Evolutionary conservation across 2,797 vertebrate species (phyloP), one percentile per base, ranked within the genome.

Genomic region (Tangara arthus): DNA sequence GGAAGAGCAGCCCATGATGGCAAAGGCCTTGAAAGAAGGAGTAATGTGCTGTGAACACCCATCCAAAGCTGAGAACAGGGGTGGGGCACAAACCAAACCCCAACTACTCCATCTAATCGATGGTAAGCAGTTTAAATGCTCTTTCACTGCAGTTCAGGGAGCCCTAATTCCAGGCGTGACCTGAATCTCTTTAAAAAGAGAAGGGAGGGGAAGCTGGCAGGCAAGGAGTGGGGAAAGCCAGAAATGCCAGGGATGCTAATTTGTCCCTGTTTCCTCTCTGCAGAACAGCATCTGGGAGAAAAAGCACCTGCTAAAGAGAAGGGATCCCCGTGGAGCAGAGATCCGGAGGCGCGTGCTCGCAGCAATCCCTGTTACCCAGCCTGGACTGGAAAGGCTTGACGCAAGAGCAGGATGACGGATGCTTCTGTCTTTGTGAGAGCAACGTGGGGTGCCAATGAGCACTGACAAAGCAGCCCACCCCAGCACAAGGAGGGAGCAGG

Each of bases 91-190:
- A 84, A 89, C 39, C 91, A 89, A 87, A 78, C 49, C 93, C 76
- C 39, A 78, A 71, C 46, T 83, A 77, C 65, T 94, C 82, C 73
- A 82, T 47, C 87, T 86, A 78, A 95, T 90, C 26, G 2, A 86
- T 83, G 56, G 82, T 86, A 95, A 96, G 91, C 91, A 92, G 94
- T 94, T 94, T 94, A 94, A 93, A 91, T 17, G 4, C 57, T 47
- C 75, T 47, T 87, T 24, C 82, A 59, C 65, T 55, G 89, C 92
- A 78, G 82, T 92, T 78, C 92, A 71, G 91, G 87, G 65, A 97
- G 91, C 65, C 91, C 93, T 95, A 94, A 95, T 95, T 95, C 96
- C 91, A 83, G 79, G 78, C 84, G 32, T 94, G 92, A 95, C 95
- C 95, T 87, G 89, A 96, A 96, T 96, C 79, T 92, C 87, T 91